Conservation (phyloP, 2,797 vertebrate species). For the Myiothlypis chrysogaster region DNA sequence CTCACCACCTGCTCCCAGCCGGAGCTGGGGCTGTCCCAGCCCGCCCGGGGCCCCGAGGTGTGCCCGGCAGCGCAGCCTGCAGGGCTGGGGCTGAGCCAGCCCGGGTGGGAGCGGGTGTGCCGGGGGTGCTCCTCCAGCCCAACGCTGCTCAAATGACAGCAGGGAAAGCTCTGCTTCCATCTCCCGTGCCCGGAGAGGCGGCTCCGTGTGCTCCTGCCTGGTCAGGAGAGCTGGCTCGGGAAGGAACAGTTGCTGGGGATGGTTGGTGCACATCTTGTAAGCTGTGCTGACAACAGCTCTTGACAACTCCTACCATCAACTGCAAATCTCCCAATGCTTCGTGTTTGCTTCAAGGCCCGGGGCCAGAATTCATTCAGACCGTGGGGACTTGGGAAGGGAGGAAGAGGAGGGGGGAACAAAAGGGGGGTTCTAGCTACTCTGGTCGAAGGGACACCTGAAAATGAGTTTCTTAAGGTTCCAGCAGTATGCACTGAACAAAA, state of each 20-base stretch:
- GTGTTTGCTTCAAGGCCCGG: rapidly evolving
- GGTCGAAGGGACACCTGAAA: neutral
- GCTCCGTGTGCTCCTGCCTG: neutral
- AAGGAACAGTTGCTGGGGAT: constrained; percentile 27
- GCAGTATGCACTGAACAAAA: neutral
- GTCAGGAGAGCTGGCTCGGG: neutral
- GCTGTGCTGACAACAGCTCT: constrained; percentile 36
- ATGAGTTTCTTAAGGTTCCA: neutral
- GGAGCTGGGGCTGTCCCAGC: neutral
- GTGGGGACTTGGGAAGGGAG: neutral
- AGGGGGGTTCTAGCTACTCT: neutral
- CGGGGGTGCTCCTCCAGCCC: neutral
- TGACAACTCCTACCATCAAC: constrained; percentile 7
- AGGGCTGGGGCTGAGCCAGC: neutral
- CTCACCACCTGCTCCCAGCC: neutral
- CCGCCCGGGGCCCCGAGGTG: rapidly evolving
- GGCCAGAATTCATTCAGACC: neutral
- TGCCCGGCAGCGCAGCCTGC: neutral
- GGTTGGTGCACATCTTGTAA: neutral
- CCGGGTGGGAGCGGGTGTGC: neutral
- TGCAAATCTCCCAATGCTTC: neutral
- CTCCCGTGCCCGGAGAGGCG: neutral
- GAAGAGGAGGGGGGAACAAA: neutral
- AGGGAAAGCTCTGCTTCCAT: neutral
- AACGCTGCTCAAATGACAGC: neutral